phyloP scores from a whole-genome alignment of 2,113 vertebrate species.

The Psophia crepitans region DNA sequence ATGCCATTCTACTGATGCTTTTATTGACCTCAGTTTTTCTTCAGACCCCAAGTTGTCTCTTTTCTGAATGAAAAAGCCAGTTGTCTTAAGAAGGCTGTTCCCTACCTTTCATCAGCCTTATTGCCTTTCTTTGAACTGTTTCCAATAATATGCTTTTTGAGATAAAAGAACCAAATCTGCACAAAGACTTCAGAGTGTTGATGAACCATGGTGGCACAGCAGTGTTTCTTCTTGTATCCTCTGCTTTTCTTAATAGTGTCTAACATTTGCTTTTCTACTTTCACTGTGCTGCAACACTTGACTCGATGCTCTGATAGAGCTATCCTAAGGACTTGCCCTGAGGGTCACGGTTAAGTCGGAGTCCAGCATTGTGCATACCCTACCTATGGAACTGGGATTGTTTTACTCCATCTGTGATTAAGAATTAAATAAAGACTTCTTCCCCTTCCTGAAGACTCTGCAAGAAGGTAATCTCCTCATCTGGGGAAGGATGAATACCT shows the following conservation, averaged over 20 bases:
- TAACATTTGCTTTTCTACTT: neutral
- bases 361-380: accelerated
- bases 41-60: neutral
- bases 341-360: neutral
- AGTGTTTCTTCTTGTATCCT: neutral
- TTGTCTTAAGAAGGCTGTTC: neutral
- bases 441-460: neutral
- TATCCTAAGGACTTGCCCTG: neutral
- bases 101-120: neutral
- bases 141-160: neutral
- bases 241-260: neutral
- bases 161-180: neutral
- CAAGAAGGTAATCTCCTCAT: neutral
- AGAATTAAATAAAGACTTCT: neutral
- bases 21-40: neutral
- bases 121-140: neutral
- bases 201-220: neutral
- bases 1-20: neutral
- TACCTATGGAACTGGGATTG: neutral
- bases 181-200: neutral
- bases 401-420: neutral
- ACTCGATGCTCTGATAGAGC: neutral
- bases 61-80: neutral
- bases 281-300: neutral
- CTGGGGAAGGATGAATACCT: neutral